Evolutionary conservation across 2,797 vertebrate genomes (phyloP).

Genomic region (Pelobates cultripes): DNA sequence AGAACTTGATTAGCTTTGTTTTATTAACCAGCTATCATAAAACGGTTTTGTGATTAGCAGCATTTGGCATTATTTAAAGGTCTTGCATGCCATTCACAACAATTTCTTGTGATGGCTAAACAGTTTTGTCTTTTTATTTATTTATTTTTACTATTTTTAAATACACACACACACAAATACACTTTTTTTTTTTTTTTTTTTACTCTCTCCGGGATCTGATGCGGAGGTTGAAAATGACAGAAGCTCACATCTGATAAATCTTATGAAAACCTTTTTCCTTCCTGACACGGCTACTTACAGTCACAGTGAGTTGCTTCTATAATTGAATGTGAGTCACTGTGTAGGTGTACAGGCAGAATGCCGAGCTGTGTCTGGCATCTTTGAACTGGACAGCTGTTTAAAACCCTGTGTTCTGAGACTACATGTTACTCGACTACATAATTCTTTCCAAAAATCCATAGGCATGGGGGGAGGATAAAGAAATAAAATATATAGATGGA

Average conservation of each 20-base stretch:
- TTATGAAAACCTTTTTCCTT: slow-evolving; percentile 42
- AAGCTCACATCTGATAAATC: slow-evolving; percentile 33
- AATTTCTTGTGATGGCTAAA: neutral
- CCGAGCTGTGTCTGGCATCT: slow-evolving; percentile 9
- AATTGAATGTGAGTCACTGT: slow-evolving; percentile 46
- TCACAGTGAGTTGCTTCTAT: slow-evolving; percentile 36
- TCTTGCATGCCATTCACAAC: neutral
- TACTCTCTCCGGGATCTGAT: slow-evolving; percentile 24
- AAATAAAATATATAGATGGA: too few species aligned
- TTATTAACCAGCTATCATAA: neutral
- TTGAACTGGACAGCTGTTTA: slow-evolving; percentile 11
- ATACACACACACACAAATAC: neutral
- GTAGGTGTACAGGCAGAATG: slow-evolving; percentile 40
- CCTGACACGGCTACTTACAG: slow-evolving; percentile 52
- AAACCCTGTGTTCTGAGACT: neutral
- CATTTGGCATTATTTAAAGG: neutral
- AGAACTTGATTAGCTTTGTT: neutral
- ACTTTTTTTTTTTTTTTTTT: slow-evolving; percentile 26
- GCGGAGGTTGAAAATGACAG: slow-evolving; percentile 41
- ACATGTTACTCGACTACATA: neutral
- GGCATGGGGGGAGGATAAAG: too few species aligned
- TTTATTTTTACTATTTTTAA: slow-evolving; percentile 4
- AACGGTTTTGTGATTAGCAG: neutral
- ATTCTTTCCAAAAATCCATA: too few species aligned
- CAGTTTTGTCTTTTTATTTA: neutral